Percentiles rank a stretch among this genome's conserved stretches.
Evolutionary conservation across 2,797 vertebrate genomes (phyloP).

Genomic region (Sphaeramia orbicularis): DNA sequence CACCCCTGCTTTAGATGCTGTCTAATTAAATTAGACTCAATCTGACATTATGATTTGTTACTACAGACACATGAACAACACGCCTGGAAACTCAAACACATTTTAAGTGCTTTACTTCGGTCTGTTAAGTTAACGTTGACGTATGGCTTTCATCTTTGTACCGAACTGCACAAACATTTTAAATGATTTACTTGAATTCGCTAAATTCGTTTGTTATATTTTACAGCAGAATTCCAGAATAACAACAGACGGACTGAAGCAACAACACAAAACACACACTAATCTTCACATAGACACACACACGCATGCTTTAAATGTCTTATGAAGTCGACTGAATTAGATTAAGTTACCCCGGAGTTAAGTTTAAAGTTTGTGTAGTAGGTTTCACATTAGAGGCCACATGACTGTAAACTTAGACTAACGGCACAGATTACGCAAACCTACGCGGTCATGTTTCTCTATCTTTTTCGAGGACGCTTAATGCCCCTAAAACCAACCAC

Average conservation of each 20-base stretch:
- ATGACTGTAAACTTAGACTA: too few species aligned
- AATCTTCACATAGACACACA: too few species aligned
- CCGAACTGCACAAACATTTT: not conserved
- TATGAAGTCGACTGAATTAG: too few species aligned
- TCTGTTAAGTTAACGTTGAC: slow-evolving; percentile 35
- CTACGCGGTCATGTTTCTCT: too few species aligned
- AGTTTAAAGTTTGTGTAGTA: too few species aligned
- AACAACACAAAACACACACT: slow-evolving; percentile 4
- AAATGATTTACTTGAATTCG: slow-evolving; percentile 32
- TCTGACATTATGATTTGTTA: slow-evolving; percentile 13
- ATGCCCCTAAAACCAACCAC: too few species aligned
- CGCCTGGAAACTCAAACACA: slow-evolving; percentile 40
- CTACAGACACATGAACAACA: slow-evolving; percentile 29
- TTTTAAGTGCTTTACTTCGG: slow-evolving; percentile 37
- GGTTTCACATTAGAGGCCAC: too few species aligned
- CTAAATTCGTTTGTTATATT: slow-evolving; percentile 28
- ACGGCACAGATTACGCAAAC: too few species aligned
- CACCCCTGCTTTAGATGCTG: slow-evolving; percentile 30
- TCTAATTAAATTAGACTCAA: slow-evolving; percentile 32
- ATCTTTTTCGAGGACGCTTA: too few species aligned
- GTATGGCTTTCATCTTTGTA: slow-evolving; percentile 7
- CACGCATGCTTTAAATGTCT: too few species aligned
- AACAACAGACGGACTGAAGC: slow-evolving; percentile 26
- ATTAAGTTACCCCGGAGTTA: too few species aligned
- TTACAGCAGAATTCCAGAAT: slow-evolving; percentile 20